These are phyloP conservation scores for Chrysochloris asiatica DNA, from an alignment of 2,113 vertebrate species.

Conservation along the genomic window DNA sequence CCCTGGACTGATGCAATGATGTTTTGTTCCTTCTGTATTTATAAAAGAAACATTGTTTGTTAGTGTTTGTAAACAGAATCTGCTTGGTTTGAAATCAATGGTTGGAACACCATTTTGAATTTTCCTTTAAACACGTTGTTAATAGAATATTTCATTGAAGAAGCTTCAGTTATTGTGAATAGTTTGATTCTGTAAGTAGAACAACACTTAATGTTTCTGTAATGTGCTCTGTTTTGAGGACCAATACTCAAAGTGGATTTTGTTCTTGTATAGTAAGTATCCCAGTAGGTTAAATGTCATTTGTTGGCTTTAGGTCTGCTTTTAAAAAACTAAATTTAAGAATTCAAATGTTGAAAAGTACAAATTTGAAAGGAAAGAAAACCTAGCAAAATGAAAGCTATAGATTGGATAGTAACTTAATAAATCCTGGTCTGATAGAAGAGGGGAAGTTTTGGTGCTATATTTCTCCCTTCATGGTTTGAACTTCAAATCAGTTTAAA, in stretches of 20 bases:
- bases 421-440: constrained; percentile 79
- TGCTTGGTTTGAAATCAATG: constrained; percentile 86
- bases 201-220: constrained; percentile 74
- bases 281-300: constrained; percentile 70
- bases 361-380: constrained; percentile 75
- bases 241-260: constrained; percentile 81
- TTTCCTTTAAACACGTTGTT: constrained; percentile 77
- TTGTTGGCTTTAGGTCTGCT: constrained; percentile 84
- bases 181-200: constrained; percentile 79
- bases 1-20: constrained; percentile 80
- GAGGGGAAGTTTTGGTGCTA: constrained; percentile 84
- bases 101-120: constrained; percentile 79
- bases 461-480: constrained; percentile 86
- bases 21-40: constrained; percentile 85
- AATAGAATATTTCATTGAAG: constrained; percentile 72
- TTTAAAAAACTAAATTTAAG: constrained; percentile 69
- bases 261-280: constrained; percentile 76
- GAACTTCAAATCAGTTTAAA: constrained; percentile 86
- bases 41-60: constrained; percentile 84
- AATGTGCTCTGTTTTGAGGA: constrained; percentile 82
- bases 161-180: constrained; percentile 73
- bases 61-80: constrained; percentile 83
- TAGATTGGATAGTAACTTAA: constrained; percentile 81
- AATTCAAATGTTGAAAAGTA: constrained; percentile 75
- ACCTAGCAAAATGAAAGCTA: constrained; percentile 76